Percentiles rank a stretch among this genome's conserved stretches.
Evolutionary conservation across 2,113 vertebrate genomes (phyloP).

Genomic region (Lophotis ruficrista): DNA sequence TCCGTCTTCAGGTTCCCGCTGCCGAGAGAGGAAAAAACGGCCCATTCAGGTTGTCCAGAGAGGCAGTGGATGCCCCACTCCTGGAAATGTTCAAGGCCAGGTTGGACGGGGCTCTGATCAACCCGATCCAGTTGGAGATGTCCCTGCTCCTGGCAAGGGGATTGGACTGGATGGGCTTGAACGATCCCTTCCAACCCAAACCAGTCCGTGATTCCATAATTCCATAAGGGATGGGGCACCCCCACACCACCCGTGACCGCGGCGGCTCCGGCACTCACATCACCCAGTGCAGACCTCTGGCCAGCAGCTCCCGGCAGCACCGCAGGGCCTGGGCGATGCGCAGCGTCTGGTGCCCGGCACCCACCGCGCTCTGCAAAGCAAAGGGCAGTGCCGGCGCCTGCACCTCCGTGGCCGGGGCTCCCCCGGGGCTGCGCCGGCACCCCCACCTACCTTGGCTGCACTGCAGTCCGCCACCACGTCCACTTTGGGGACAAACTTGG

Average conservation of each 20-base stretch:
- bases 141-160: no score
- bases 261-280: conserved; percentile 73
- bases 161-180: no score
- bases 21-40: neutral
- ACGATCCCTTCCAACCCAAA: no score
- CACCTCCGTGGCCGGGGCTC: accelerated
- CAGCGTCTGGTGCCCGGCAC: conserved; percentile 85
- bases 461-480: conserved; percentile 84
- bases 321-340: conserved; percentile 74
- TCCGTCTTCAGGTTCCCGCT: conserved; percentile 78
- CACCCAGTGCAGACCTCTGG: conserved; percentile 84
- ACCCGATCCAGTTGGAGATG: no score
- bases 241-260: accelerated
- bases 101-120: no score
- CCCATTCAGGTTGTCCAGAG: neutral
- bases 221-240: neutral
- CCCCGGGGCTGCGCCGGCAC: accelerated
- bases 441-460: conserved; percentile 82
- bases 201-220: no score
- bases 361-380: conserved; percentile 77
- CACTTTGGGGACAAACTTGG: conserved; percentile 80
- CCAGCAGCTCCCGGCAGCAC: conserved; percentile 77
- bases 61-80: no score
- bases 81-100: no score
- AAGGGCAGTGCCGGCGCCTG: neutral